Conservation (phyloP, 2,113 vertebrate species). For the Pollachius pollachius region DNA sequence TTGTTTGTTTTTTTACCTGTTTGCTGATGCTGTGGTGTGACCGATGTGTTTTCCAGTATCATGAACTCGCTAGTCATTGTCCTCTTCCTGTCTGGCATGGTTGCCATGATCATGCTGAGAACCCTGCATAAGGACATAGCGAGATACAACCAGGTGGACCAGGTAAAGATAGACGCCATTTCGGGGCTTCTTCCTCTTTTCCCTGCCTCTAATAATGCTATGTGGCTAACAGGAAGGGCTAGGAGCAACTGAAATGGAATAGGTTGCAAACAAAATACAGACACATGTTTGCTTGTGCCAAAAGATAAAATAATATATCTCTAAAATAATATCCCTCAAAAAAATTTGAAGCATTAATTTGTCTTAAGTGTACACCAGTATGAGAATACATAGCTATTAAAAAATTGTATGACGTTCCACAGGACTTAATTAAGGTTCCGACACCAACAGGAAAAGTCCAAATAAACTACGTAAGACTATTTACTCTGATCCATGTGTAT, state of each 20-base stretch:
- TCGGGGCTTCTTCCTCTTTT: too few species aligned
- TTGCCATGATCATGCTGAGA: slow-evolving; percentile 98
- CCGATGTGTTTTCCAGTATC: slow-evolving; percentile 77
- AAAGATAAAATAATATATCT: too few species aligned
- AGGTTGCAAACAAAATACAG: too few species aligned
- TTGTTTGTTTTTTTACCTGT: slow-evolving; percentile 3
- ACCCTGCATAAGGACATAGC: slow-evolving; percentile 98
- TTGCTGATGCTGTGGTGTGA: background rate
- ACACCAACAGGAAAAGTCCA: slow-evolving; percentile 42
- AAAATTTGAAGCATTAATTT: too few species aligned
- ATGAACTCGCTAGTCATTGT: slow-evolving; percentile 99
- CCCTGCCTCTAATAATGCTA: too few species aligned
- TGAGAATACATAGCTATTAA: slow-evolving; percentile 12
- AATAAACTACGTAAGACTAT: slow-evolving; percentile 71
- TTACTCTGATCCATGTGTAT: slow-evolving; percentile 13
- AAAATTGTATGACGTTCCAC: slow-evolving; percentile 69
- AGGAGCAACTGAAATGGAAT: too few species aligned
- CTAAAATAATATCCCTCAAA: too few species aligned
- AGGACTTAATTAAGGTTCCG: slow-evolving; percentile 76
- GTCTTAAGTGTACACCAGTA: too few species aligned
- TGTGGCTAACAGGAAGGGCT: too few species aligned
- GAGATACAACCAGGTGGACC: slow-evolving; percentile 97
- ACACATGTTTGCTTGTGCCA: too few species aligned
- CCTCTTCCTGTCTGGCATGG: slow-evolving; percentile 98
- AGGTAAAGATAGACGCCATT: slow-evolving; percentile 56